Evolutionary conservation across 2,113 vertebrate species (phyloP).

Genomic region (Myrmophylax atrothorax): DNA sequence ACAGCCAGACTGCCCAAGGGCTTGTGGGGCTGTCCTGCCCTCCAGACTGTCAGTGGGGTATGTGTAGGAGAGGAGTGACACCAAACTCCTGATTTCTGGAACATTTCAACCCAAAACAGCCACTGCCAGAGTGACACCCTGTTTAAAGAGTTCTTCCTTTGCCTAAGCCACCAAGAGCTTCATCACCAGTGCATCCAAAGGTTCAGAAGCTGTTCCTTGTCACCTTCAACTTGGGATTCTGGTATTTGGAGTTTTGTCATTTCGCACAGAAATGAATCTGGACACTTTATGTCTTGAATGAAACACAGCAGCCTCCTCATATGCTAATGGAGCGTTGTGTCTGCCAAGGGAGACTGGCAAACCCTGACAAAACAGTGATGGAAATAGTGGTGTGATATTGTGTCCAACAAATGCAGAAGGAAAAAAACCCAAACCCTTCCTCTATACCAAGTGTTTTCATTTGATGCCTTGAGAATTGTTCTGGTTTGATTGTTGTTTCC

Average conservation of each 20-base stretch:
- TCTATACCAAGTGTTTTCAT: not conserved
- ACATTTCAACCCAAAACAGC: not conserved
- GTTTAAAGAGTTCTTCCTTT: not conserved
- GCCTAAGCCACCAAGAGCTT: not conserved
- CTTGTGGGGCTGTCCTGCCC: not conserved
- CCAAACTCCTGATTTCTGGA: not conserved
- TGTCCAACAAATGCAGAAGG: constrained; percentile 23
- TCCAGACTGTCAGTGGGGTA: not conserved
- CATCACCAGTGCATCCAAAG: not conserved
- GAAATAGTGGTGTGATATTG: not conserved
- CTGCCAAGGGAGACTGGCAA: constrained; percentile 45
- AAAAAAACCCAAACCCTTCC: not conserved
- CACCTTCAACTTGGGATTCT: not conserved
- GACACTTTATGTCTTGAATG: constrained; percentile 27
- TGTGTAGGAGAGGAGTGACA: not conserved
- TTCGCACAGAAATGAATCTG: constrained; percentile 16
- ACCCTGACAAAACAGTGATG: not conserved
- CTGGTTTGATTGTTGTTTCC: constrained; percentile 20
- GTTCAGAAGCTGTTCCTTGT: not conserved
- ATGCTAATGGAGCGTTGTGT: constrained; percentile 6
- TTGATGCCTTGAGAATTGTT: constrained; percentile 28
- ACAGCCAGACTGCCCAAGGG: not conserved
- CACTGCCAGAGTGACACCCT: rapidly evolving
- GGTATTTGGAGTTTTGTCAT: constrained; percentile 1
- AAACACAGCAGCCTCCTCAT: constrained; percentile 15